Evolutionary conservation across 2,888 invertebrate species (phyloP).

Genomic region (Drosophila acutilabella): DNA sequence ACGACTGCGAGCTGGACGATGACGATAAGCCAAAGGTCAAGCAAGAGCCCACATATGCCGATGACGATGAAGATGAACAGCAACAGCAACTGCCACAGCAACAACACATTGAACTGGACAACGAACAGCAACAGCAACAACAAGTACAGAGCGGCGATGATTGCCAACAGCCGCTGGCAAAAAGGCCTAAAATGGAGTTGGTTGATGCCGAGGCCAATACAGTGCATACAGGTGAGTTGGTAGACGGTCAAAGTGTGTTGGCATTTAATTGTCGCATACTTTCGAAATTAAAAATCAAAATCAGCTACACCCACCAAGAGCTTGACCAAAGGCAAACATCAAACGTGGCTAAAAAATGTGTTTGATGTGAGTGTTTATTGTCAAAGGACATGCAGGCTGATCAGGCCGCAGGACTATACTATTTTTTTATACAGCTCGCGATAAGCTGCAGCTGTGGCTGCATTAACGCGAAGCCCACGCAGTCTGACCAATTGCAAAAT

Average conservation of each 20-base stretch:
- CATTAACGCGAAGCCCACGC: conserved; percentile 33
- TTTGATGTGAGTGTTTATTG: conserved; percentile 58
- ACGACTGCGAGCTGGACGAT: conserved; percentile 42
- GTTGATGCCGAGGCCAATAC: conserved; percentile 96
- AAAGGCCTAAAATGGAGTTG: conserved; percentile 92
- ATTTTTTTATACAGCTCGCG: conserved; percentile 31
- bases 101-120: conserved; percentile 26
- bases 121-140: conserved; percentile 10
- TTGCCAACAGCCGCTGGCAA: conserved; percentile 86
- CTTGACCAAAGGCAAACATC: conserved; percentile 53
- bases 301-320: background rate
- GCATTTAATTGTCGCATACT: conserved; percentile 43
- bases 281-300: conserved; percentile 34
- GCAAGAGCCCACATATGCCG: conserved; percentile 74
- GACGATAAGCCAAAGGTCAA: conserved; percentile 72
- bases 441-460: conserved; percentile 80
- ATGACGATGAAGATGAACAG: conserved; percentile 57
- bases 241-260: background rate
- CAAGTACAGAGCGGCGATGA: conserved; percentile 30
- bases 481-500: conserved; percentile 62
- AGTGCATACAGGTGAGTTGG: conserved; percentile 93
- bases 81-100: conserved; percentile 20
- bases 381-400: conserved; percentile 65
- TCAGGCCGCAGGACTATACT: conserved; percentile 63
- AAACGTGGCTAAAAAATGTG: conserved; percentile 71